Evolutionary conservation across 2,113 vertebrate genomes (phyloP).

Genomic region (Girardinichthys multiradiatus): DNA sequence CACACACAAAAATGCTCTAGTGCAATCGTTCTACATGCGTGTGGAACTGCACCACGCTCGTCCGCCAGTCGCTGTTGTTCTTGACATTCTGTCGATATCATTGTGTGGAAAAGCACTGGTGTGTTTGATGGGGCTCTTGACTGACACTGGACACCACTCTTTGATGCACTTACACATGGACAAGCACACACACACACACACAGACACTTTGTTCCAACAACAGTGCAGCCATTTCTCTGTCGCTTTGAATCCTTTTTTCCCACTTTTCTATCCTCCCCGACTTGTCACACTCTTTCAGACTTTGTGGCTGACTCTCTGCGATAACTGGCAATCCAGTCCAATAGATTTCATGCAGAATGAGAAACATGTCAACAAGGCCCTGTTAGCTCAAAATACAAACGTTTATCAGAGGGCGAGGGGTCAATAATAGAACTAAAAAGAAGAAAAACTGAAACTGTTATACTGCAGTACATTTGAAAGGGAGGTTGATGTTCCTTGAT

Average conservation of each 20-base stretch:
- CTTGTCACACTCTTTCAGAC: conserved; percentile 32
- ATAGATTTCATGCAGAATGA: conserved; percentile 41
- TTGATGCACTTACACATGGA: conserved; percentile 46
- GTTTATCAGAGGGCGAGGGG: not conserved
- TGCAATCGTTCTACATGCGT: conserved; percentile 38
- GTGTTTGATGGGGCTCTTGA: conserved; percentile 72
- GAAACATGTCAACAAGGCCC: conserved; percentile 10
- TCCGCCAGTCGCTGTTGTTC: conserved; percentile 62
- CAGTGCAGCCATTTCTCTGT: conserved; percentile 22
- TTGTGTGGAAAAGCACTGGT: conserved; percentile 66
- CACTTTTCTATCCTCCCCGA: conserved; percentile 25
- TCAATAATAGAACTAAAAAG: not conserved
- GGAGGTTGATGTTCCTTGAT: not conserved
- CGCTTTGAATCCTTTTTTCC: conserved; percentile 5
- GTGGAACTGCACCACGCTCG: conserved; percentile 29
- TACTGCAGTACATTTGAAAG: not conserved
- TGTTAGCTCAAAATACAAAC: conserved; percentile 17
- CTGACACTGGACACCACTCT: conserved; percentile 55
- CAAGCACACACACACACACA: conserved; percentile 36
- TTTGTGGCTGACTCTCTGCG: conserved; percentile 42
- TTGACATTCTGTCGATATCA: conserved; percentile 80
- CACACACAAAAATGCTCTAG: conserved; percentile 31
- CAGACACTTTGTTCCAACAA: conserved; percentile 59
- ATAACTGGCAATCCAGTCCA: conserved; percentile 41
- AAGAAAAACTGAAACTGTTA: no score